phyloP scores from a whole-genome alignment of 1,140 invertebrate genomes.

The Pseudomyrmex dendroicus region DNA sequence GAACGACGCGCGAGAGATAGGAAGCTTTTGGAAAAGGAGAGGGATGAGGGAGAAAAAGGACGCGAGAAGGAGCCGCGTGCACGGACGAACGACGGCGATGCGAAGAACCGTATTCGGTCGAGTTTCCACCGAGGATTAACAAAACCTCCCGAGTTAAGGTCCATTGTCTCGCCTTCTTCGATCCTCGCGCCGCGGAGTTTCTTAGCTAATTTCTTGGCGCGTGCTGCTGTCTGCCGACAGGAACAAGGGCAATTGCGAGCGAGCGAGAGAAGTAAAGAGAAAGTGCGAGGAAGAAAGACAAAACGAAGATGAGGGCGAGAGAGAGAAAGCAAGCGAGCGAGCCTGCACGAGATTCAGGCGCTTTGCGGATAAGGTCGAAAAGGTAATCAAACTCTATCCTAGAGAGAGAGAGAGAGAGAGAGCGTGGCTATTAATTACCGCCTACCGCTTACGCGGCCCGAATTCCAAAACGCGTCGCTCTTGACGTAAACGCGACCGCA shows the following conservation, averaged over 20 bases:
- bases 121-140: slow-evolving; percentile 68
- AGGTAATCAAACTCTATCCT: no score
- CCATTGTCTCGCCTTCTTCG: slow-evolving; percentile 67
- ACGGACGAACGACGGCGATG: slow-evolving; percentile 22
- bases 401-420: background rate
- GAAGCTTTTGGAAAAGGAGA: slow-evolving; percentile 29
- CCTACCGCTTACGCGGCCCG: slow-evolving; percentile 66
- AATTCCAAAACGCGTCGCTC: slow-evolving; percentile 68
- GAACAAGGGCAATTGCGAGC: slow-evolving; percentile 46
- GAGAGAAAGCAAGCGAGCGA: background rate
- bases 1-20: slow-evolving; percentile 28
- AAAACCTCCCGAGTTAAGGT: slow-evolving; percentile 65
- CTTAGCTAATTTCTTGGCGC: slow-evolving; percentile 73
- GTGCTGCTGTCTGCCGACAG: slow-evolving; percentile 45
- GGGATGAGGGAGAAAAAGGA: slow-evolving; percentile 23
- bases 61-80: slow-evolving; percentile 6
- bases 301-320: background rate
- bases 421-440: slow-evolving; percentile 73
- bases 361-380: slow-evolving; percentile 71
- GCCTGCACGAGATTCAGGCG: slow-evolving; percentile 19
- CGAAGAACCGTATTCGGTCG: slow-evolving; percentile 48
- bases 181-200: slow-evolving; percentile 62
- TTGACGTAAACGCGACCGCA: slow-evolving; percentile 6
- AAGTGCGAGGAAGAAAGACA: background rate
- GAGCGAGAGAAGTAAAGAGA: background rate